A percentile compares a stretch with the other conserved stretches of the same genome.
phyloP scores from a whole-genome alignment of 2,797 vertebrate genomes.

The Channa striata region DNA sequence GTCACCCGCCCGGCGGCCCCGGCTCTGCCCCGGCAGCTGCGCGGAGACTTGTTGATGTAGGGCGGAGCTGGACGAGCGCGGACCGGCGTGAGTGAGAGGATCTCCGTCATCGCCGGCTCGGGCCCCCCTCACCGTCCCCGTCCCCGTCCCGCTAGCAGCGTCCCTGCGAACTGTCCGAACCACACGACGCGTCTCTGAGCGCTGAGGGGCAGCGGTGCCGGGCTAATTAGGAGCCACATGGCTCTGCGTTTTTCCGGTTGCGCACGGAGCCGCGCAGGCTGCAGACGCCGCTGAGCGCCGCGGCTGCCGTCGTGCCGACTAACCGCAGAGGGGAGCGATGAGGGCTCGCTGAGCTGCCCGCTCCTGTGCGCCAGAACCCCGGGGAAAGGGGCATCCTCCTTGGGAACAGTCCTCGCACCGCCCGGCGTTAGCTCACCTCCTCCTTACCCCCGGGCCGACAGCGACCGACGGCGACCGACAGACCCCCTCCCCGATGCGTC shows the following conservation, averaged over 20 bases:
- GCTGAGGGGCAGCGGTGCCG: constrained; percentile 24
- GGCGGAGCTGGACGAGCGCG: constrained; percentile 60
- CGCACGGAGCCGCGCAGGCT: constrained; percentile 48
- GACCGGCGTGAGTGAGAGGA: constrained; percentile 27
- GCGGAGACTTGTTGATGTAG: constrained; percentile 48
- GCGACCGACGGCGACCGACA: constrained; percentile 62
- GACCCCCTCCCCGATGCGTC: constrained; percentile 83
- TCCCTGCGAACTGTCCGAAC: constrained; percentile 50
- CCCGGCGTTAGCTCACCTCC: constrained; percentile 35
- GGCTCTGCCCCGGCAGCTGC: constrained; percentile 25
- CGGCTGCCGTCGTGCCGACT: constrained; percentile 27
- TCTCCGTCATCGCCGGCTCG: constrained; percentile 48
- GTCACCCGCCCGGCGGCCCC: constrained; percentile 42
- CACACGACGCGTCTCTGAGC: neutral
- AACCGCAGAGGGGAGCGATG: constrained; percentile 27
- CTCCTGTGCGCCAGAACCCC: constrained; percentile 27
- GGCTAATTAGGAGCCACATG: constrained; percentile 18
- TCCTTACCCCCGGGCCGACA: constrained; percentile 9
- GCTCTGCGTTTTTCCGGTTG: constrained; percentile 43
- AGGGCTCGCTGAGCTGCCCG: constrained; percentile 26
- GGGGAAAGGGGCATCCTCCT: constrained; percentile 31
- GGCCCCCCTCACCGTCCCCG: neutral
- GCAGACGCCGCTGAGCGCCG: constrained; percentile 20
- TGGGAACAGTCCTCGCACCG: constrained; percentile 41
- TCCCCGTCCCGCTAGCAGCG: neutral